A percentile compares a stretch with the other conserved stretches of the same genome.
Conservation (phyloP, 2,888 invertebrate species). For the Ormyrus pomaceus region DNA sequence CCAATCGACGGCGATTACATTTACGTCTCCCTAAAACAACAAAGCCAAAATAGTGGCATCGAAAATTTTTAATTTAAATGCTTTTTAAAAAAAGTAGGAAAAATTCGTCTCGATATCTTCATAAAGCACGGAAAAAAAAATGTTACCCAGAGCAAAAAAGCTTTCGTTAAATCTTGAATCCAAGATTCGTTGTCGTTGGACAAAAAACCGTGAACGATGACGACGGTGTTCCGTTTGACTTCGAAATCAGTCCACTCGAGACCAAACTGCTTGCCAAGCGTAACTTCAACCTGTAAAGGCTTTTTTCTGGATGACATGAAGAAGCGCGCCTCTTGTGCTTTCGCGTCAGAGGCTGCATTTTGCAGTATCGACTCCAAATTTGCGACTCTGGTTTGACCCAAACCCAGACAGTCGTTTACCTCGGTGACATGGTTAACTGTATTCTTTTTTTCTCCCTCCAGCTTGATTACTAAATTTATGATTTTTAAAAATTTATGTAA, state of each 20-base stretch:
- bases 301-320: slow-evolving; percentile 76
- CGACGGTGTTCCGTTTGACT: slow-evolving; percentile 77
- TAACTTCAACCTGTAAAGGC: slow-evolving; percentile 75
- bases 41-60: neutral
- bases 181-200: slow-evolving; percentile 79
- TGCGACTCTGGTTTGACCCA: slow-evolving; percentile 73
- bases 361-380: slow-evolving; percentile 76
- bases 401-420: slow-evolving; percentile 75
- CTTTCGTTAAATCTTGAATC: slow-evolving; percentile 80
- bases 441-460: no score
- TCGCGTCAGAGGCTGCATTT: slow-evolving; percentile 74
- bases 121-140: neutral
- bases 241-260: slow-evolving; percentile 80
- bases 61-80: neutral
- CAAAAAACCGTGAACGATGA: slow-evolving; percentile 82
- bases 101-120: no score
- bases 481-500: no score
- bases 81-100: no score
- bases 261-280: slow-evolving; percentile 76
- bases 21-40: slow-evolving; percentile 78
- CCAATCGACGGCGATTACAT: slow-evolving; percentile 82
- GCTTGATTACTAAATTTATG: no score
- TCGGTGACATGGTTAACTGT: neutral
- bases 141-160: slow-evolving; percentile 78
- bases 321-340: slow-evolving; percentile 77